phyloP scores from a whole-genome alignment of 1,140 invertebrate species.

The Ceratosolen solmsi region DNA sequence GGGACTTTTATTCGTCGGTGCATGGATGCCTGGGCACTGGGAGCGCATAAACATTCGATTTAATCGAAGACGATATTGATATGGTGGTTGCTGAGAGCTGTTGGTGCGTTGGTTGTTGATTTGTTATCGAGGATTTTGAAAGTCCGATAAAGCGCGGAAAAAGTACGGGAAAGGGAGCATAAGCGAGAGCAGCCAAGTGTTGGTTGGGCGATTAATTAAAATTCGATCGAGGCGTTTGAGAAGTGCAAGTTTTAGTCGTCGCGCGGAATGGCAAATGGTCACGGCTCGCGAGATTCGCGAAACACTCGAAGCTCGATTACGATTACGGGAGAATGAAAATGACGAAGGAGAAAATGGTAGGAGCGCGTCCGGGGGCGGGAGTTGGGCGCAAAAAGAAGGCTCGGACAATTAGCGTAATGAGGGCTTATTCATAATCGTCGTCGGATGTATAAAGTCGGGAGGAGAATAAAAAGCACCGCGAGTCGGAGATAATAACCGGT shows the following conservation, averaged over 20 bases:
- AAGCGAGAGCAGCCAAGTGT: too few species aligned
- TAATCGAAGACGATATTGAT: neutral
- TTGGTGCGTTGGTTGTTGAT: neutral
- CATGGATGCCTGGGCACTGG: neutral
- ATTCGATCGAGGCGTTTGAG: neutral
- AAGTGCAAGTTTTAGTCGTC: too few species aligned
- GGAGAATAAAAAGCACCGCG: constrained; percentile 41
- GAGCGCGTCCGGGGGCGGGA: neutral
- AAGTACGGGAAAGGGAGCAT: neutral
- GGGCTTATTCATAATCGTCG: constrained; percentile 33
- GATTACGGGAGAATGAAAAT: neutral
- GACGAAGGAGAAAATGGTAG: neutral
- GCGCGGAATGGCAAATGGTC: neutral
- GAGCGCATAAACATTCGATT: neutral
- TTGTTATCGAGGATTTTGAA: neutral
- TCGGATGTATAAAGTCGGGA: constrained; percentile 12
- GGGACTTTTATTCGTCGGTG: neutral
- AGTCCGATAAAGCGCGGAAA: neutral
- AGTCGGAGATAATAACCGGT: constrained; percentile 12
- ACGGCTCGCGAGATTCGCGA: neutral
- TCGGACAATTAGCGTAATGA: constrained; percentile 43
- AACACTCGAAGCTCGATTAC: neutral
- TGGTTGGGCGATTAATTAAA: neutral
- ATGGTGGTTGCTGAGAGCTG: neutral
- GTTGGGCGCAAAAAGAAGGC: constrained; percentile 8